Conservation (phyloP, 2,797 vertebrate species). For the Arnoldichthys spilopterus region DNA sequence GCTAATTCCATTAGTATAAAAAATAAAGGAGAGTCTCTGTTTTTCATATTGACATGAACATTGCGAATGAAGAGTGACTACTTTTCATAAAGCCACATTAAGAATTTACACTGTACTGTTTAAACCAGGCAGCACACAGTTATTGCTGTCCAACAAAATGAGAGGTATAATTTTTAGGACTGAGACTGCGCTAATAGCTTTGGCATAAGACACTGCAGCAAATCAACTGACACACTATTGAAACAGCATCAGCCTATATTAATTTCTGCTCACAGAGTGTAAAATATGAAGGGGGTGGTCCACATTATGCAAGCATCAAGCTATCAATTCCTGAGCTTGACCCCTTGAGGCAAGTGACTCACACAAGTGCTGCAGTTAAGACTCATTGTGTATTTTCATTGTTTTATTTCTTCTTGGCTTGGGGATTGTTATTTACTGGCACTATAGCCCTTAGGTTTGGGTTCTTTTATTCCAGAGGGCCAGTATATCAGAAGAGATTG, state of each 20-base stretch:
- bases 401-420: too few species aligned
- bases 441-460: too few species aligned
- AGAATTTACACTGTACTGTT: not conserved
- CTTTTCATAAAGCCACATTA: conserved; percentile 4
- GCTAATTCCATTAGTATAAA: not conserved
- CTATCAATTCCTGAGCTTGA: not conserved
- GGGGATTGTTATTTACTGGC: too few species aligned
- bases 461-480: too few species aligned
- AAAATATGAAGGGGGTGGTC: not conserved
- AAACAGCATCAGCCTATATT: not conserved
- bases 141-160: not conserved
- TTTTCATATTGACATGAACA: not conserved
- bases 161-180: not conserved
- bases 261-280: not conserved
- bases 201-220: not conserved
- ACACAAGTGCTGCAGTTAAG: not conserved
- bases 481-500: too few species aligned
- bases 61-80: not conserved
- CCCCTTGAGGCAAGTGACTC: conserved; percentile 5
- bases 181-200: conserved; percentile 1
- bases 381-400: too few species aligned
- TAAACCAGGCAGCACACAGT: not conserved
- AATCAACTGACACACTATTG: not conserved
- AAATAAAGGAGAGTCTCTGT: not conserved
- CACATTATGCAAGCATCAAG: not conserved